Evolutionary conservation across 2,113 vertebrate genomes (phyloP), one percentile per base, ranked within the genome.

Genomic region (Pseudopodoces humilis): DNA sequence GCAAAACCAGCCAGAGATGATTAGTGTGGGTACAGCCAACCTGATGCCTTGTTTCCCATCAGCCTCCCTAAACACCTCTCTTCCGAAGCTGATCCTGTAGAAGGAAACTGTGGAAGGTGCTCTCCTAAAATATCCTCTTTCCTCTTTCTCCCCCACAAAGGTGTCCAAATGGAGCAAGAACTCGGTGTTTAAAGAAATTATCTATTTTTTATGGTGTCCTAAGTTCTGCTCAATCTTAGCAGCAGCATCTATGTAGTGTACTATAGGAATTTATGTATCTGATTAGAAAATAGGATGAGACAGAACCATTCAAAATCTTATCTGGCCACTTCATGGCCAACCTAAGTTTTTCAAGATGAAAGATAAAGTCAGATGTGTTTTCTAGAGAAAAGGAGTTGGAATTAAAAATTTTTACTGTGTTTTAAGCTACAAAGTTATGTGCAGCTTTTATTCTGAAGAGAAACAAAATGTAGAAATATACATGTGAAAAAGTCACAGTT

Each of bases 201-300:
- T 64, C 47, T 59, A 1, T 6, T 64, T 85, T 94, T 75, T 22
- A 33, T 69, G 22, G 31, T 62, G n/a, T 56, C 64, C 41, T 92
- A 68, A 81, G 47, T 44, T 94, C 56, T 83, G 91, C 82, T 81
- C 90, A 88, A 74, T 93, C 69, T 68, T 44, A 81, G 63, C 60
- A 93, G 50, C 50, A 55, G 33, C 64, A 72, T 53, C 44, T 43
- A 27, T 4, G 3, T 20, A 56, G 35, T 13, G 10, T 44, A 33
- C 30, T 83, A 16, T 35, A 41, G 79, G 79, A 56, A 77, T 90
- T 92, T 92, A 88, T 53, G 33, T 6, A 41, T 22, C 50, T 68
- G 52, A 86, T 90, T 81, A 95, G 79, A 88, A 90, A 93, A 78
- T 25, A 79, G 35, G 41, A 82, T 67, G 89, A 95, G 60, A 88